Evolutionary conservation across 2,797 vertebrate species (phyloP).

Genomic region (Poeciliopsis infans): DNA sequence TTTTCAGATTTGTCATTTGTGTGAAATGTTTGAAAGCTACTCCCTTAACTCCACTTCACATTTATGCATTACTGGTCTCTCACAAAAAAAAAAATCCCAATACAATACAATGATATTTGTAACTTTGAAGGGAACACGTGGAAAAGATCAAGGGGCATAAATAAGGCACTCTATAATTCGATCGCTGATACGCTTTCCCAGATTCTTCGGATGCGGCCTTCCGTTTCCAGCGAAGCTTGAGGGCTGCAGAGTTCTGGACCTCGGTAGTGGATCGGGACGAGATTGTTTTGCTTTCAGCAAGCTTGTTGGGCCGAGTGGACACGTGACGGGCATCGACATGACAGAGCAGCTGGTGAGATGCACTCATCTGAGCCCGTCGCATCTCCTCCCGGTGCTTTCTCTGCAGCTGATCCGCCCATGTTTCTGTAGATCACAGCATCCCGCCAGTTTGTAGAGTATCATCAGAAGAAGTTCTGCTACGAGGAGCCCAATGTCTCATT

Average conservation of each 20-base stretch:
- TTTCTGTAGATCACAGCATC: constrained; percentile 65
- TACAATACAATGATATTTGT: not conserved
- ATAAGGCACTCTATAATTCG: not conserved
- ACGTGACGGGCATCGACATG: constrained; percentile 87
- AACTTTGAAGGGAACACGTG: not conserved
- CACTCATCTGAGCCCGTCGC: not conserved
- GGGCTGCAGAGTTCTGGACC: constrained; percentile 84
- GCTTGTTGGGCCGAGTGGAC: constrained; percentile 84
- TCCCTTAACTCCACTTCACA: not conserved
- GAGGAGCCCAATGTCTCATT: constrained; percentile 75
- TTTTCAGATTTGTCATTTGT: not conserved
- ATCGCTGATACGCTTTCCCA: constrained; percentile 47
- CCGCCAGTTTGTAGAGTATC: constrained; percentile 74
- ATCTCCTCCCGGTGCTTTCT: not conserved
- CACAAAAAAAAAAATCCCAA: too few species aligned
- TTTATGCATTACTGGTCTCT: not conserved
- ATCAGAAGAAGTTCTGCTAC: constrained; percentile 78
- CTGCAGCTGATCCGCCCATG: not conserved
- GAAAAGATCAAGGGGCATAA: not conserved
- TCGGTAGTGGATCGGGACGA: constrained; percentile 88
- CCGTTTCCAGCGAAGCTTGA: constrained; percentile 84
- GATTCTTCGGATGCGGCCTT: constrained; percentile 90
- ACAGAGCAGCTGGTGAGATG: constrained; percentile 82
- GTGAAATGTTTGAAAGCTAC: not conserved
- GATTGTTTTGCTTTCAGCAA: constrained; percentile 88